Conservation (phyloP, 2,888 invertebrate genomes). For the Lucinisca nassula region DNA sequence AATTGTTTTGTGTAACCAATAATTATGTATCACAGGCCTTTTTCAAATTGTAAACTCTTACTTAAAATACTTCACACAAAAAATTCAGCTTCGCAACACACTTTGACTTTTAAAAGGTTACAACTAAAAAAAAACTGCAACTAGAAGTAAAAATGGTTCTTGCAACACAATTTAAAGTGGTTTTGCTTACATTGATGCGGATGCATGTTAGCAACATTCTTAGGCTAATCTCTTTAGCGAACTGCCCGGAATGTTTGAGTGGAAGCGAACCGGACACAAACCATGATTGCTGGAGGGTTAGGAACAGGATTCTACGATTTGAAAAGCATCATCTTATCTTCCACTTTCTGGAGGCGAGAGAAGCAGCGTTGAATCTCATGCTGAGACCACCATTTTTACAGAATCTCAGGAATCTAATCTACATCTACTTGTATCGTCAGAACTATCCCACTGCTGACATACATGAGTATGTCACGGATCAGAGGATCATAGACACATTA, state of each 20-base stretch:
- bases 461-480: background rate
- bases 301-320: background rate
- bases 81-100: too few relatives aligned
- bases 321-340: background rate
- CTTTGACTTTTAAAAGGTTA: too few relatives aligned
- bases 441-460: background rate
- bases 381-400: background rate
- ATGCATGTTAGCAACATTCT: background rate
- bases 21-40: background rate
- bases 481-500: too few relatives aligned
- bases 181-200: background rate
- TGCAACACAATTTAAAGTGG: background rate
- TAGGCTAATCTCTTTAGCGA: background rate
- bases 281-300: background rate
- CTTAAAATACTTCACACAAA: too few relatives aligned
- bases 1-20: background rate
- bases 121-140: too few relatives aligned
- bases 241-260: background rate
- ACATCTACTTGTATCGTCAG: background rate
- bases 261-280: background rate
- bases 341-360: background rate
- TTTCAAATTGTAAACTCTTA: background rate
- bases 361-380: background rate
- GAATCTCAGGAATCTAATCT: background rate
- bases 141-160: background rate